phyloP scores from a whole-genome alignment of 2,113 vertebrate species.

The Cyrtonyx montezumae region DNA sequence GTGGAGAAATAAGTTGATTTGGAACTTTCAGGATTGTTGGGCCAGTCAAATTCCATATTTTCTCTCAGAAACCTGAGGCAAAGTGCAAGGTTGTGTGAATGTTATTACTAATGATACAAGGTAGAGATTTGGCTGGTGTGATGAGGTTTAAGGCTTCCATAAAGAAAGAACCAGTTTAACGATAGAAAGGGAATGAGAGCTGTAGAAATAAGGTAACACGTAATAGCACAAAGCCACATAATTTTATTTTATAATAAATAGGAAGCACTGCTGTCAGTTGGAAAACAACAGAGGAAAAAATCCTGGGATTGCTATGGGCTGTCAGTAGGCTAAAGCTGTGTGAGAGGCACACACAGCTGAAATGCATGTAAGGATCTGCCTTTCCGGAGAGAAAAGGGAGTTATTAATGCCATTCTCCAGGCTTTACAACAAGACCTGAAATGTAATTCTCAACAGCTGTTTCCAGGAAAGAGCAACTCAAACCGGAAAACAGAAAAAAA shows the following conservation, averaged over 20 bases:
- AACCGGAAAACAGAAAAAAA: neutral
- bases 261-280: neutral
- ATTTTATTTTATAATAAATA: neutral
- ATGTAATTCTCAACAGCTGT: constrained; percentile 20
- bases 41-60: neutral
- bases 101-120: neutral
- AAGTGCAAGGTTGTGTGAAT: neutral
- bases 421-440: constrained; percentile 23
- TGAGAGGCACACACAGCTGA: constrained; percentile 16
- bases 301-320: neutral
- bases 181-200: neutral
- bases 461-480: neutral
- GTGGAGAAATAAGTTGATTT: neutral
- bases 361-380: neutral
- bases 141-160: neutral
- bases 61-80: neutral
- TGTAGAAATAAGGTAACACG: neutral
- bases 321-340: neutral
- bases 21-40: accelerated
- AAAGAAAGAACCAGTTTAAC: neutral
- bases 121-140: neutral
- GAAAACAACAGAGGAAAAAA: neutral
- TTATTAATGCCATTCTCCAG: neutral
- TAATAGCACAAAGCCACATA: neutral
- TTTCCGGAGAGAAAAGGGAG: neutral